Evolutionary conservation across 2,113 vertebrate genomes (phyloP), one percentile per base, ranked within the genome.

Genomic region (Mugil cephalus): DNA sequence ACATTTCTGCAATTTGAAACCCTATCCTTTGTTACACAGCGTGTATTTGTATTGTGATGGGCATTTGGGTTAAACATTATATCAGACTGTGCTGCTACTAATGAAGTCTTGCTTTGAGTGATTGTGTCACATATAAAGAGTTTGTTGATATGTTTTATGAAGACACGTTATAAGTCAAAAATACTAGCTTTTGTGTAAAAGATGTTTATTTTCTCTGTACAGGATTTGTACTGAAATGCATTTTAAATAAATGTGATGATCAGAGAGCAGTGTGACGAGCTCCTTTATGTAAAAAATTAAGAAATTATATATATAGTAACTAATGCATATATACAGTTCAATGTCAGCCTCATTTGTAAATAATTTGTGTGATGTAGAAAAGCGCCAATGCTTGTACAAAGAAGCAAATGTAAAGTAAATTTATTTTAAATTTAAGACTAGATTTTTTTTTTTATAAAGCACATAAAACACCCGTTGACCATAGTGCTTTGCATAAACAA

Each of bases 221-320:
- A 84, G 11, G 30, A 82, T 90, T 89, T 93, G 48, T 87, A 89
- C 74, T 80, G 35, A 79, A 72, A 70, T 56, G 36, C 30, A 63
- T 78, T 84, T 78, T 73, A 47, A 91, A 90, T 90, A 87, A 91
- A 92, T 56, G 2, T 64, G 3, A 21, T 40, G 24, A 74, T 61
- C 2, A 62, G 66, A 68, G 7, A 8, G 6, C 11, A 35, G 18
- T 61, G 12, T 72, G 40, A 21, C 14, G 46, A 54, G 10, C 1
- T 73, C 10, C 38, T 83, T 62, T 65, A 19, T 60, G 15, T 6
- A 11, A 10, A 6, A 12, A 50, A 21, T 30, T 30, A 12, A 50
- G 3, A 48, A 30, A 30, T 30, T 3, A 30, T 30, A 30, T 30
- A 30, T n/a, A n/a, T n/a, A n/a, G n/a, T n/a, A n/a, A n/a, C n/a